Conservation (phyloP, 2,888 invertebrate species). For the Drosophila flavopinicola region DNA sequence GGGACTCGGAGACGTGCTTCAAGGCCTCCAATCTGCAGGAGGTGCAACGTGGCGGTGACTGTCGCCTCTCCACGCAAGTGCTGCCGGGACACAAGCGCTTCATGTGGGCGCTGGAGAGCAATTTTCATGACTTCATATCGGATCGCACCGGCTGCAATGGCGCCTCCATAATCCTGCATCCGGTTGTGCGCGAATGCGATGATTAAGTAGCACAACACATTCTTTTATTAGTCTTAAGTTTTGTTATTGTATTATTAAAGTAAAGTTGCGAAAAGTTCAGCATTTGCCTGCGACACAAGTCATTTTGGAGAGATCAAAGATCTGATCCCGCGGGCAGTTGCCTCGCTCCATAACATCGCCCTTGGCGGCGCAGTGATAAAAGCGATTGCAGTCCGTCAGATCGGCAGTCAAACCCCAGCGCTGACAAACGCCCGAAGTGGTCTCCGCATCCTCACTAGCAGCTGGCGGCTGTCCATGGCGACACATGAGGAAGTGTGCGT, state of each 20-base stretch:
- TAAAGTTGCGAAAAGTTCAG: slow-evolving; percentile 34
- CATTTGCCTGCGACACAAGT: slow-evolving; percentile 49
- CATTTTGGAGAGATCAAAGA: slow-evolving; percentile 33
- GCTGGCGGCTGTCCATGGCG: slow-evolving; percentile 15
- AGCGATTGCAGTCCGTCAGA: slow-evolving; percentile 72
- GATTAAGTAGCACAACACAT: slow-evolving; percentile 46
- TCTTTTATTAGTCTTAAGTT: slow-evolving; percentile 34
- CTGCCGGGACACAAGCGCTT: slow-evolving; percentile 86
- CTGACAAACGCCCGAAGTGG: slow-evolving; percentile 23
- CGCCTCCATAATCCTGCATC: slow-evolving; percentile 87
- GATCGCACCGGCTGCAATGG: slow-evolving; percentile 87
- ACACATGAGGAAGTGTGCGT: slow-evolving; percentile 37
- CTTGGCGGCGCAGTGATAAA: slow-evolving; percentile 72
- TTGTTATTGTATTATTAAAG: slow-evolving; percentile 40
- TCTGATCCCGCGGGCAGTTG: slow-evolving; percentile 32
- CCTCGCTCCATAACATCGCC: slow-evolving; percentile 38
- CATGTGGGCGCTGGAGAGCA: slow-evolving; percentile 88
- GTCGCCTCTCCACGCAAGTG: slow-evolving; percentile 87
- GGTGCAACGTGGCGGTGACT: slow-evolving; percentile 87
- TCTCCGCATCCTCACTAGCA: background rate
- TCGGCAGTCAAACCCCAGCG: slow-evolving; percentile 70
- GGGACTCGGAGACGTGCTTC: slow-evolving; percentile 87
- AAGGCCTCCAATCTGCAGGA: slow-evolving; percentile 86
- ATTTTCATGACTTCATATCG: slow-evolving; percentile 88
- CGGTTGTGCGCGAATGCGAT: slow-evolving; percentile 85